A percentile compares a stretch with the other conserved stretches of the same genome.
phyloP scores from a whole-genome alignment of 2,888 invertebrate species.

The Spisula subtruncata region DNA sequence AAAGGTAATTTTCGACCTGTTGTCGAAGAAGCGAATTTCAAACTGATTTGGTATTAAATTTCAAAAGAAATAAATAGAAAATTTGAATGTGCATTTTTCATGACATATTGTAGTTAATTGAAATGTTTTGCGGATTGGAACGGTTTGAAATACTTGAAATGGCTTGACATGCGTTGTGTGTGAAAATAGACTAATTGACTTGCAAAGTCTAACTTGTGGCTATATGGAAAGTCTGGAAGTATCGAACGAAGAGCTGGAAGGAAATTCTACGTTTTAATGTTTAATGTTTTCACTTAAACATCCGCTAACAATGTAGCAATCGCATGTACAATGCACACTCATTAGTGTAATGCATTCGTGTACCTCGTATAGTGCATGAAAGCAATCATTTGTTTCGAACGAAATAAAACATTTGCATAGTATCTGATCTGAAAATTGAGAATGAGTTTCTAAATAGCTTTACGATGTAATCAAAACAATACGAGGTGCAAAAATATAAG shows the following conservation, averaged over 20 bases:
- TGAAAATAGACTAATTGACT: not conserved
- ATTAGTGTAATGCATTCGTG: not conserved
- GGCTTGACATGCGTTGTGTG: not conserved
- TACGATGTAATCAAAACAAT: no score
- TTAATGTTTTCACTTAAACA: not conserved
- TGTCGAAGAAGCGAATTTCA: not conserved
- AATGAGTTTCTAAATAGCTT: no score
- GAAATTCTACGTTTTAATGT: not conserved
- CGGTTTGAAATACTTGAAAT: not conserved
- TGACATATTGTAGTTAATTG: not conserved
- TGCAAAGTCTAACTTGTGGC: not conserved
- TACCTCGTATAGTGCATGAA: no score
- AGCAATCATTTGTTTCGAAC: no score
- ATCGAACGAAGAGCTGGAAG: not conserved
- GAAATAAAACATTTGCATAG: no score
- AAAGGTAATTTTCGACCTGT: constrained; percentile 7
- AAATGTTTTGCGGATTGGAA: not conserved
- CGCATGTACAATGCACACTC: not conserved
- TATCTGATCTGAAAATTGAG: no score
- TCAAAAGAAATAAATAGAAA: constrained; percentile 3
- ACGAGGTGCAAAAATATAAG: no score
- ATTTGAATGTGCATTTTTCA: not conserved
- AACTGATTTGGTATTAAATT: constrained; percentile 1
- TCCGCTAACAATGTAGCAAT: not conserved
- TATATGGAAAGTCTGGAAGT: not conserved